phyloP scores from a whole-genome alignment of 1,140 invertebrate genomes.

The Procambarus clarkii region DNA sequence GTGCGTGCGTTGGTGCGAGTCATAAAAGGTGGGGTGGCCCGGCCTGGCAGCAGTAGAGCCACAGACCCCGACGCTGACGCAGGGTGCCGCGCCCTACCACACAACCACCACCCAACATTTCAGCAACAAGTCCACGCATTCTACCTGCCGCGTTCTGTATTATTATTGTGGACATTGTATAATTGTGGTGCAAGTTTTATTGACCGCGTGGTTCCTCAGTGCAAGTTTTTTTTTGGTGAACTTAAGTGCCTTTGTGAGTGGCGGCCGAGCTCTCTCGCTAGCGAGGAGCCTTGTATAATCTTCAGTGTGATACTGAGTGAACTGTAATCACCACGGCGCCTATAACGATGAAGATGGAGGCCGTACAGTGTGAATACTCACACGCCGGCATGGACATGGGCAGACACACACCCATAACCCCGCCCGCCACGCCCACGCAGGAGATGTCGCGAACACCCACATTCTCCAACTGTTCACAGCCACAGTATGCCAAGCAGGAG shows the following conservation, averaged over 20 bases:
- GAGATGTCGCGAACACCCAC: constrained; percentile 59
- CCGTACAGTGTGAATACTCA: constrained; percentile 58
- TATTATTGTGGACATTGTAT: not conserved
- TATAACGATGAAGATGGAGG: constrained; percentile 59
- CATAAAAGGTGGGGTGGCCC: constrained; percentile 37
- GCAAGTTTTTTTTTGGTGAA: not conserved
- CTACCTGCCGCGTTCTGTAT: not conserved
- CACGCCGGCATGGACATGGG: constrained; percentile 24
- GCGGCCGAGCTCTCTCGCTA: not conserved
- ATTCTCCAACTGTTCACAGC: constrained; percentile 33
- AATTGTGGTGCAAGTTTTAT: no score
- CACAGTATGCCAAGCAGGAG: constrained; percentile 30
- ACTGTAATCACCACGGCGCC: constrained; percentile 16
- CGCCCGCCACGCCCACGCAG: constrained; percentile 65
- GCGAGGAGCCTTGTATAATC: not conserved
- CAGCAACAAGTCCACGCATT: constrained; percentile 38
- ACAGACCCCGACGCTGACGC: constrained; percentile 4
- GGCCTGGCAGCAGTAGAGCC: constrained; percentile 26
- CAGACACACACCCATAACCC: constrained; percentile 51
- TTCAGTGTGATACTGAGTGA: not conserved
- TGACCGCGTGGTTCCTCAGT: not conserved
- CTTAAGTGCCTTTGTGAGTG: not conserved
- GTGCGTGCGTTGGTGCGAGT: constrained; percentile 16
- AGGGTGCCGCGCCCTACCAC: not conserved
- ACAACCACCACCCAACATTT: no score